Percentiles rank a stretch among this genome's conserved stretches.
These are phyloP conservation scores for Platysteira castanea DNA, from an alignment of 2,113 vertebrate species.

Conservation along the genomic window DNA sequence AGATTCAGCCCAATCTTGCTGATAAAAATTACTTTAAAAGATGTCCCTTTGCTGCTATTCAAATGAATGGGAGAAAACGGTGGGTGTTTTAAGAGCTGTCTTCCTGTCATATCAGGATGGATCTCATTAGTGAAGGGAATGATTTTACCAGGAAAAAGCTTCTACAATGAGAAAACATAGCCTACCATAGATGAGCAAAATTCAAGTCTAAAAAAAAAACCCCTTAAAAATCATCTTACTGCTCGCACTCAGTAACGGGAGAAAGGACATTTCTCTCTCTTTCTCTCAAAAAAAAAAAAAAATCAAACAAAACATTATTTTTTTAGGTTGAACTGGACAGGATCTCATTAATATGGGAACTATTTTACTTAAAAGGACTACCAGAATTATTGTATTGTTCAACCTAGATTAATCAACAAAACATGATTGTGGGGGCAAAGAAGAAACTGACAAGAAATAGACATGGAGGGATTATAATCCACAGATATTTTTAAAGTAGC, in stretches of 20 bases:
- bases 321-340: conserved; percentile 62
- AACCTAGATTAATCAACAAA: conserved; percentile 66
- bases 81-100: conserved; percentile 81
- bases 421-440: neutral
- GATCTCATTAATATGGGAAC: conserved; percentile 66
- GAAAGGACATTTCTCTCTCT: conserved; percentile 30
- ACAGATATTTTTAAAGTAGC: conserved; percentile 8
- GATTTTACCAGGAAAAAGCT: conserved; percentile 71
- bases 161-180: conserved; percentile 79
- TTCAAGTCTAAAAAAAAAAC: conserved; percentile 54
- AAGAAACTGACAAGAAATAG: neutral
- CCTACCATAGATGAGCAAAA: conserved; percentile 73
- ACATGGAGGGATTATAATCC: neutral
- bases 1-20: conserved; percentile 73
- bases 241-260: conserved; percentile 57
- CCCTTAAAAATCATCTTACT: conserved; percentile 54
- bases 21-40: conserved; percentile 78
- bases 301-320: neutral
- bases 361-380: conserved; percentile 65
- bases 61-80: conserved; percentile 76
- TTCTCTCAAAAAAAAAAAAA: neutral
- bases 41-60: conserved; percentile 78
- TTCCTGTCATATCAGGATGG: conserved; percentile 75
- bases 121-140: conserved; percentile 81
- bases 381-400: conserved; percentile 65